Evolutionary conservation across 2,888 invertebrate species (phyloP).

Genomic region (Biston betularia): DNA sequence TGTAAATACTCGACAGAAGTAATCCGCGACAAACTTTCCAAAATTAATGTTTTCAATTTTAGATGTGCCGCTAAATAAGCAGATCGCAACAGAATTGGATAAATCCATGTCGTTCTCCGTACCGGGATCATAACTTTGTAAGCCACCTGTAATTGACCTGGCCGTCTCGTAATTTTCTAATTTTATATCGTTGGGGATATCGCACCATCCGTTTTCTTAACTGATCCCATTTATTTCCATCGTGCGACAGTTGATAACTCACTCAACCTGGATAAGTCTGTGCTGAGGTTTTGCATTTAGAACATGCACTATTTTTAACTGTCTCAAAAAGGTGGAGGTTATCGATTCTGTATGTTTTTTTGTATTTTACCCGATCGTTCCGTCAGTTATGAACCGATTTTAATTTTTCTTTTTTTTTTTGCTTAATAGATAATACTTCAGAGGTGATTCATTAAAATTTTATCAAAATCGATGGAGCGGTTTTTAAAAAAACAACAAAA

Average conservation of each 20-base stretch:
- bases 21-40: constrained; percentile 59
- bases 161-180: constrained; percentile 62
- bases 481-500: too few relatives aligned
- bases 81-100: constrained; percentile 68
- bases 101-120: constrained; percentile 66
- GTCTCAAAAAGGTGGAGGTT: too few relatives aligned
- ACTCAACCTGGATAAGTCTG: constrained; percentile 1
- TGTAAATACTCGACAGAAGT: not conserved
- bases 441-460: too few relatives aligned
- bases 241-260: constrained; percentile 32
- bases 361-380: too few relatives aligned
- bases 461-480: too few relatives aligned
- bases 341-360: too few relatives aligned
- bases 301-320: too few relatives aligned
- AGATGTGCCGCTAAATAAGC: constrained; percentile 64
- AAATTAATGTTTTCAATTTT: constrained; percentile 72
- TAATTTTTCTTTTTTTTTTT: too few relatives aligned
- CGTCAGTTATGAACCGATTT: too few relatives aligned
- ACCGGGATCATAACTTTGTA: constrained; percentile 72
- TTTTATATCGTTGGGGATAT: constrained; percentile 53
- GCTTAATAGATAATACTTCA: too few relatives aligned
- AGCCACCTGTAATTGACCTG: constrained; percentile 73
- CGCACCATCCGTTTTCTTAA: constrained; percentile 46
- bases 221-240: constrained; percentile 53
- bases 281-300: not conserved